These are phyloP conservation scores for Tiphia femorata DNA, from an alignment of 2,888 invertebrate species.

Conservation along the genomic window DNA sequence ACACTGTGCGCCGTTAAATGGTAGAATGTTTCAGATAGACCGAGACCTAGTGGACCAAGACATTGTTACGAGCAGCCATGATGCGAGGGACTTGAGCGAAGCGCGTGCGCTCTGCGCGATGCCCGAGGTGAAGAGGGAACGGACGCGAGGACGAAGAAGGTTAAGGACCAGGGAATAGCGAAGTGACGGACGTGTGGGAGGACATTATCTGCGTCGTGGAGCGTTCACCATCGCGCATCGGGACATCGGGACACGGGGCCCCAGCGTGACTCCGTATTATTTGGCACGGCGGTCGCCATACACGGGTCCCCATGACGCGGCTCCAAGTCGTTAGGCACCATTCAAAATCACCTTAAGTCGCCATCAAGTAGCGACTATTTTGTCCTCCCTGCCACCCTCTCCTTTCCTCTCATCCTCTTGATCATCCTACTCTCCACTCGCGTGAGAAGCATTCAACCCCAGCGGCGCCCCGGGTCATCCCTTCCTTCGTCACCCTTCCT, in stretches of 20 bases:
- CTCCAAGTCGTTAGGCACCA: constrained; percentile 65
- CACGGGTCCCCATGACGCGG: constrained; percentile 61
- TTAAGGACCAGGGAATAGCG: constrained; percentile 61
- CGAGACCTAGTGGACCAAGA: too few species aligned
- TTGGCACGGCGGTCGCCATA: constrained; percentile 54
- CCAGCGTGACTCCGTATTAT: constrained; percentile 67
- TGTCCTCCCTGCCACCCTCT: constrained; percentile 37
- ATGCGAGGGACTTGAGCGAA: constrained; percentile 36
- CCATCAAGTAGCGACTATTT: constrained; percentile 66
- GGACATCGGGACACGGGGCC: constrained; percentile 51
- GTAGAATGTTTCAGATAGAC: too few species aligned
- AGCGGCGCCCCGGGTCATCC: too few species aligned
- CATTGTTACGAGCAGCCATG: constrained; percentile 21
- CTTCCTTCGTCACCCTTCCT: constrained; percentile 5
- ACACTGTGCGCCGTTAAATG: too few species aligned
- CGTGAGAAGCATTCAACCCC: too few species aligned
- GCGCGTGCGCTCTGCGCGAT: too few species aligned
- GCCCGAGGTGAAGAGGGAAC: not conserved
- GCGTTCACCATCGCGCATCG: constrained; percentile 51
- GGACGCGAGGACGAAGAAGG: constrained; percentile 39
- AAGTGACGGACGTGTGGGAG: constrained; percentile 63
- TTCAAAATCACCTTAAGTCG: constrained; percentile 67
- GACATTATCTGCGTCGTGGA: constrained; percentile 60
- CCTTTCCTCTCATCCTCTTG: constrained; percentile 1
- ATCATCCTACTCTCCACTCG: constrained; percentile 2